Evolutionary conservation across 2,888 invertebrate genomes (phyloP).

Genomic region (Pelosia muscerda): DNA sequence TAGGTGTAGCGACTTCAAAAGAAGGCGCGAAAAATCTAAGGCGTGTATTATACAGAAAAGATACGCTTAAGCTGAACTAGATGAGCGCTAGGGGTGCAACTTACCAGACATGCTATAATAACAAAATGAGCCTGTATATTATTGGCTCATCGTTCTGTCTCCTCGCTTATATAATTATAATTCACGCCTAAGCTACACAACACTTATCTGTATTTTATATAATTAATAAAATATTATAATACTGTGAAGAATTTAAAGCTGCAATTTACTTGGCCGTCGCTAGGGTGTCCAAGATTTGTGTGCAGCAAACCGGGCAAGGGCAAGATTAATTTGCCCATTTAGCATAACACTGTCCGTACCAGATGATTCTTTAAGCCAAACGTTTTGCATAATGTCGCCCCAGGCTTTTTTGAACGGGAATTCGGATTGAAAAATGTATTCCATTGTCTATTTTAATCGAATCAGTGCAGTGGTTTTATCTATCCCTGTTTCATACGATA

Average conservation of each 20-base stretch:
- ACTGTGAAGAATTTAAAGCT: neutral
- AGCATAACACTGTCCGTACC: conserved; percentile 53
- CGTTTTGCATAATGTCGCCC: conserved; percentile 48
- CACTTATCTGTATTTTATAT: neutral
- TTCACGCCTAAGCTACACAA: too few species aligned
- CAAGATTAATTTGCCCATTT: conserved; percentile 55
- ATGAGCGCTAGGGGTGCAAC: too few species aligned
- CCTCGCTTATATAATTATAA: too few species aligned
- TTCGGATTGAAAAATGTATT: conserved; percentile 23
- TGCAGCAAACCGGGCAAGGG: conserved; percentile 38
- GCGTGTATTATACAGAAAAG: too few species aligned
- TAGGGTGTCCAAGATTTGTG: conserved; percentile 51
- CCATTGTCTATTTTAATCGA: conserved; percentile 28
- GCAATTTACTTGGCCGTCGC: conserved; percentile 28
- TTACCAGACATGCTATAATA: too few species aligned
- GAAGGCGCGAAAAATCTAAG: too few species aligned
- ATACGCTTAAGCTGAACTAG: too few species aligned
- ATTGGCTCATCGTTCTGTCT: too few species aligned
- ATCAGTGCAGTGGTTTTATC: neutral
- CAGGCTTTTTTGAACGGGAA: conserved; percentile 36
- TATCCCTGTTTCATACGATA: neutral
- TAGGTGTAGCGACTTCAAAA: too few species aligned
- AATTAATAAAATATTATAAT: neutral
- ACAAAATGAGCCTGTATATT: too few species aligned
- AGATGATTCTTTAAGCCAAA: conserved; percentile 53